These are phyloP conservation scores for Diabrotica virgifera DNA, from an alignment of 1,140 invertebrate genomes.

Conservation along the genomic window DNA sequence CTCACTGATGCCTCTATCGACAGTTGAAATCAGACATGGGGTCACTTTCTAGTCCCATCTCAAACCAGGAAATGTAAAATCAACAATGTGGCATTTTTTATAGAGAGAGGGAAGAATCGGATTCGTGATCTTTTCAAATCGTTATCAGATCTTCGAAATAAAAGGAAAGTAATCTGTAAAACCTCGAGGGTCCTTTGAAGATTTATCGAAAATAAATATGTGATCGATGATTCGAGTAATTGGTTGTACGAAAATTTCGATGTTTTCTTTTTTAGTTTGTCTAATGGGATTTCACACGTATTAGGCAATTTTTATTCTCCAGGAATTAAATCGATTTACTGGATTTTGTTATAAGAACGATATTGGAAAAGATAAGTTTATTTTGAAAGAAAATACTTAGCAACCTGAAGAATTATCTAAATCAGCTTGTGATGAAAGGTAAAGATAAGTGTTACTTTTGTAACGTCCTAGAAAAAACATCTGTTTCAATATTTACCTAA, in stretches of 20 bases:
- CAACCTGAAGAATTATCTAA: too few relatives aligned
- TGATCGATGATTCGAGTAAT: constrained; percentile 29
- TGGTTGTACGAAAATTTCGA: constrained; percentile 24
- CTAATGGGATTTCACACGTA: constrained; percentile 39
- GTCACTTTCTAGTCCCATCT: constrained; percentile 26
- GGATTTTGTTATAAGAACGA: not conserved
- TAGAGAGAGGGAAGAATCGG: constrained; percentile 11
- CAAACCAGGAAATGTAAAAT: constrained; percentile 33
- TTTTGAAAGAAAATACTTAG: too few relatives aligned
- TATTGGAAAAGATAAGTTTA: not conserved
- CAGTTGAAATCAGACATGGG: constrained; percentile 25
- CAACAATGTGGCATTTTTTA: constrained; percentile 37
- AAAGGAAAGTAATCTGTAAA: constrained; percentile 37
- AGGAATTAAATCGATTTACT: not conserved
- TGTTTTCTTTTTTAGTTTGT: constrained; percentile 23
- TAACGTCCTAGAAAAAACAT: too few relatives aligned
- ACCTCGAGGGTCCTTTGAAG: constrained; percentile 41
- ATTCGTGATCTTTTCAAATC: constrained; percentile 36
- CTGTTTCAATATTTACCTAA: too few relatives aligned
- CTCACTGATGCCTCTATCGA: constrained; percentile 21
- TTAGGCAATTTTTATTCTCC: constrained; percentile 30
- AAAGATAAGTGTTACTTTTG: too few relatives aligned
- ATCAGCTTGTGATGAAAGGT: too few relatives aligned
- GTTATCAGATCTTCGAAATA: constrained; percentile 38
- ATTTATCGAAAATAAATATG: constrained; percentile 37